Evolutionary conservation across 2,113 vertebrate genomes (phyloP), one percentile per base, ranked within the genome.

Genomic region (Ranitomeya variabilis): DNA sequence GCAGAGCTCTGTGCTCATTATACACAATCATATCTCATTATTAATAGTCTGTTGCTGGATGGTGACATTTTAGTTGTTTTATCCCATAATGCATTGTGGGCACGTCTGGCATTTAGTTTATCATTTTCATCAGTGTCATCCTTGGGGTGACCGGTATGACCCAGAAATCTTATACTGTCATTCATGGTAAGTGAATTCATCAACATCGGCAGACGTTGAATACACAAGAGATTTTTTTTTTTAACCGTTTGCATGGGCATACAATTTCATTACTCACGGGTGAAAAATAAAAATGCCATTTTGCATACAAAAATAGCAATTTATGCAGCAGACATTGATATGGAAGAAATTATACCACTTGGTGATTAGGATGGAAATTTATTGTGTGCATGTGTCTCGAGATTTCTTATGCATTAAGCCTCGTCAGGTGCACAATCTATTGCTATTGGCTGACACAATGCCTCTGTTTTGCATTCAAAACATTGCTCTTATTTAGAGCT

Each of bases 211-310:
- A 89, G 95, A 96, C 96, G 94, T 91, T 2, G 93, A 93, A 91
- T 92, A 90, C 96, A 95, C 97, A 92, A 2, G 95, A 87, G 96
- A 66, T 83, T 52, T 94, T 94, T 94, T 93, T 94, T 94, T 94
- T 93, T 95, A 93, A 95, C 95, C 94, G 97, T 97, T 97, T 97
- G 96, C 97, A 97, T 96, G 96, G 92, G 94, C 94, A 96, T 96
- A 93, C 51, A 51, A 95, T 95, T 96, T 95, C 96, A 95, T 96
- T 97, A 96, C 96, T 95, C 95, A 95, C 51, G 93, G 82, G 95
- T 95, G 94, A 92, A 94, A 91, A 93, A 95, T 89, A 93, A 62
- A 94, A 94, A 87, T 76, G 91, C 95, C 92, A 86, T 93, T 96
- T 96, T 96, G 95, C 96, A 97, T 97, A 97, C 96, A 85, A 97